These are phyloP conservation scores for Drosophila serrata DNA, from an alignment of 1,140 invertebrate genomes.

Conservation along the genomic window DNA sequence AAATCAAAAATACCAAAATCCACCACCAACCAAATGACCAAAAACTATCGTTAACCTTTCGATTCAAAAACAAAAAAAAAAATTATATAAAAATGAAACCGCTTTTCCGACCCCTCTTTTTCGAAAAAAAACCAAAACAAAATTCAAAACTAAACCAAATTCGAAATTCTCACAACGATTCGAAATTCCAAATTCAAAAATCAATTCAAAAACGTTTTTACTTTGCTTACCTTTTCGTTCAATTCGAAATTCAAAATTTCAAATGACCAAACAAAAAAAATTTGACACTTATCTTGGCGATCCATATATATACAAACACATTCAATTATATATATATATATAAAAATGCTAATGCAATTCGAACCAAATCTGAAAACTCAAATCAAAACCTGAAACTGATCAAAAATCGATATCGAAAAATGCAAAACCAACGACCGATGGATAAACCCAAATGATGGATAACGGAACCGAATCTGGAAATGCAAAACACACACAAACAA, in stretches of 20 bases:
- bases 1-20: slow-evolving; percentile 44
- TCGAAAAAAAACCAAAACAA: slow-evolving; percentile 28
- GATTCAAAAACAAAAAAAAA: slow-evolving; percentile 59
- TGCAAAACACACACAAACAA: slow-evolving; percentile 3
- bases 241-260: slow-evolving; percentile 47
- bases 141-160: slow-evolving; percentile 55
- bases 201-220: slow-evolving; percentile 58
- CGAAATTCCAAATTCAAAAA: slow-evolving; percentile 55
- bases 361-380: slow-evolving; percentile 27
- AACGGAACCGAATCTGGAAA: slow-evolving; percentile 54
- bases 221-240: slow-evolving; percentile 38
- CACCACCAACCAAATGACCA: slow-evolving; percentile 61
- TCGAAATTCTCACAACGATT: slow-evolving; percentile 68
- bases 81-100: slow-evolving; percentile 48
- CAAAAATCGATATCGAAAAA: slow-evolving; percentile 55
- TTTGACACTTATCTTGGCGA: slow-evolving; percentile 80
- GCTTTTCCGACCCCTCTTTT: slow-evolving; percentile 53
- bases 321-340: slow-evolving; percentile 43
- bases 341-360: slow-evolving; percentile 63
- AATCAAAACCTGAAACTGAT: slow-evolving; percentile 14
- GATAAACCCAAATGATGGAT: slow-evolving; percentile 60
- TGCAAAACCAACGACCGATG: slow-evolving; percentile 50
- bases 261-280: slow-evolving; percentile 63
- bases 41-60: slow-evolving; percentile 64
- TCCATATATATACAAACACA: slow-evolving; percentile 81